These are phyloP conservation scores for Abrostola triplasia DNA, from an alignment of 2,888 invertebrate genomes.

Conservation along the genomic window DNA sequence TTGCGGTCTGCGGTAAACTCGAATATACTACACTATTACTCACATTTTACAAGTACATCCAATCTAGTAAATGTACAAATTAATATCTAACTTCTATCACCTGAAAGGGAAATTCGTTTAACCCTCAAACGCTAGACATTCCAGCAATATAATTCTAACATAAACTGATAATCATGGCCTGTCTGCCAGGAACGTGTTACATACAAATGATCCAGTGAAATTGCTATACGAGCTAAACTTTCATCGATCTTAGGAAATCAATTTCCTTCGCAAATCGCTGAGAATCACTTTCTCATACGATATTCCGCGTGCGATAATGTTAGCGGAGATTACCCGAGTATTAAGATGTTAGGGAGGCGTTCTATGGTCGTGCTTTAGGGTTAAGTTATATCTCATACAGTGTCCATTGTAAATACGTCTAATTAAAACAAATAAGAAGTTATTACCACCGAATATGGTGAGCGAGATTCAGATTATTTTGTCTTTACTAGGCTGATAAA, in stretches of 20 bases:
- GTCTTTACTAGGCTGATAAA: no score
- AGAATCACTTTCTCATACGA: slow-evolving; percentile 62
- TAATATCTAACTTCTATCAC: neutral
- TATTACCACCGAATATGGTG: no score
- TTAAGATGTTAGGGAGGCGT: slow-evolving; percentile 16
- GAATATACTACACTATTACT: no score
- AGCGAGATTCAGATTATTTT: no score
- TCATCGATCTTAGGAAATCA: slow-evolving; percentile 65
- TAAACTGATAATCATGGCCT: slow-evolving; percentile 20
- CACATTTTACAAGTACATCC: no score
- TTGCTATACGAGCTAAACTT: slow-evolving; percentile 51
- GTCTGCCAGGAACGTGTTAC: slow-evolving; percentile 36
- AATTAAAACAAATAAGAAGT: no score
- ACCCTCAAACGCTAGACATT: neutral
- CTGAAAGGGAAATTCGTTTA: slow-evolving; percentile 10
- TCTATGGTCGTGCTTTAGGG: slow-evolving; percentile 7
- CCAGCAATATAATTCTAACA: slow-evolving; percentile 9
- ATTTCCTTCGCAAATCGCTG: slow-evolving; percentile 60
- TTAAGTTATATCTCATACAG: neutral
- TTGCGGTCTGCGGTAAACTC: no score
- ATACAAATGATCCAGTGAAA: slow-evolving; percentile 39
- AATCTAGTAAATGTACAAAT: neutral
- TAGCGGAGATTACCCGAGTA: slow-evolving; percentile 24
- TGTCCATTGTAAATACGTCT: no score
- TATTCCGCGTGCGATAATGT: slow-evolving; percentile 42